These are phyloP conservation scores for Microtus montanus DNA, from an alignment of 2,113 vertebrate genomes.

Conservation along the genomic window DNA sequence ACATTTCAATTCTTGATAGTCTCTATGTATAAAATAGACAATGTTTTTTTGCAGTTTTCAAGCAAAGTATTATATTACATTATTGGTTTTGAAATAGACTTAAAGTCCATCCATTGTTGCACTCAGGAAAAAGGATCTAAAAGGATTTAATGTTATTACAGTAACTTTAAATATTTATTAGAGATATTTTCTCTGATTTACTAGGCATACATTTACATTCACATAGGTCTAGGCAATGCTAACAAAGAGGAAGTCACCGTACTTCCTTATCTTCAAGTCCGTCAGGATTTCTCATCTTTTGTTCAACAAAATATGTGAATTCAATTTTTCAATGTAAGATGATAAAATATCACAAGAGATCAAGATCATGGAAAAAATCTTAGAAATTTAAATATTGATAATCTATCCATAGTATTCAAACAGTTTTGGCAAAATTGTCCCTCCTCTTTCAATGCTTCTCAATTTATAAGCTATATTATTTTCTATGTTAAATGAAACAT, in stretches of 20 bases:
- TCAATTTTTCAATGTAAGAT: conserved; percentile 13
- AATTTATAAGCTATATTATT: conserved; percentile 1
- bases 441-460: background rate
- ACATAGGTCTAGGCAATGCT: background rate
- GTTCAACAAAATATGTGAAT: background rate
- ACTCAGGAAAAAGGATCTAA: background rate
- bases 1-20: background rate
- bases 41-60: conserved; percentile 3
- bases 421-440: background rate
- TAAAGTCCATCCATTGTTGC: background rate
- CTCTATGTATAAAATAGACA: background rate
- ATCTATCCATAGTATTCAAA: background rate
- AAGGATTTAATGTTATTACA: background rate
- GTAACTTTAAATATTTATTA: background rate
- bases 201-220: background rate
- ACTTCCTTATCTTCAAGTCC: background rate
- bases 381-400: background rate
- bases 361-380: background rate
- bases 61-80: background rate
- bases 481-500: background rate
- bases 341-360: background rate
- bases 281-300: background rate
- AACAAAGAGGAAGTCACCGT: background rate
- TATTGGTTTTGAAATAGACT: conserved; percentile 22
- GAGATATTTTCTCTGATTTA: background rate